phyloP scores from a whole-genome alignment of 2,113 vertebrate species.

The Bubalus kerabau region DNA sequence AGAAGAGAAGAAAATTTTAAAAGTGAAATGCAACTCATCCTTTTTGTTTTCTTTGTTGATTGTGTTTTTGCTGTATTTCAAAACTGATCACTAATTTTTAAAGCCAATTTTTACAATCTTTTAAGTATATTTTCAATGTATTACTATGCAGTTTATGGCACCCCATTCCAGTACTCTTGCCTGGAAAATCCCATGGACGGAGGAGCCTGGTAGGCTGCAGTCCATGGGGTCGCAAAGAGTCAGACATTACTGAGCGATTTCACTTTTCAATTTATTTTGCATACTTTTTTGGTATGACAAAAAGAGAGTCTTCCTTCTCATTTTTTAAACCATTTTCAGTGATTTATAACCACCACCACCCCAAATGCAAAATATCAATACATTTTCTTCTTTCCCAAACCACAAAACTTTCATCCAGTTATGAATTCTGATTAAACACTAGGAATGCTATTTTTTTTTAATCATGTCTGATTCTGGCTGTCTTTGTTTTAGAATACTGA shows the following conservation, averaged over 20 bases:
- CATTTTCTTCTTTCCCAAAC: neutral
- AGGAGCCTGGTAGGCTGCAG: too few relatives aligned
- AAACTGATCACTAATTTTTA: neutral
- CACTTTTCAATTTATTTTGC: neutral
- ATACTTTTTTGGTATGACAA: neutral
- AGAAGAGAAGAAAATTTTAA: neutral
- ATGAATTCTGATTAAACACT: neutral
- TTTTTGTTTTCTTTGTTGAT: neutral
- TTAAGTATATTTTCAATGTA: neutral
- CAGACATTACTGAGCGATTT: too few relatives aligned
- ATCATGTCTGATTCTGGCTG: neutral
- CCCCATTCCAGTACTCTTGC: too few relatives aligned
- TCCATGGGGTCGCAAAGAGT: too few relatives aligned
- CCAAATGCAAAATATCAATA: neutral
- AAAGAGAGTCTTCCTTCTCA: neutral
- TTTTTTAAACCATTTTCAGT: neutral
- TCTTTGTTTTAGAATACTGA: neutral
- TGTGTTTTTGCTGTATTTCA: neutral
- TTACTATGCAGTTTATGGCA: neutral
- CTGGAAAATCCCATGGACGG: too few relatives aligned
- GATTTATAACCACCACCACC: neutral
- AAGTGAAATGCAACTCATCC: neutral
- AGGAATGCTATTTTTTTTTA: neutral
- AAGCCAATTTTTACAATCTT: neutral
- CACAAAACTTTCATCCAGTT: neutral